These are phyloP conservation scores for Ceryle rudis DNA, from an alignment of 2,797 vertebrate genomes.

Conservation along the genomic window DNA sequence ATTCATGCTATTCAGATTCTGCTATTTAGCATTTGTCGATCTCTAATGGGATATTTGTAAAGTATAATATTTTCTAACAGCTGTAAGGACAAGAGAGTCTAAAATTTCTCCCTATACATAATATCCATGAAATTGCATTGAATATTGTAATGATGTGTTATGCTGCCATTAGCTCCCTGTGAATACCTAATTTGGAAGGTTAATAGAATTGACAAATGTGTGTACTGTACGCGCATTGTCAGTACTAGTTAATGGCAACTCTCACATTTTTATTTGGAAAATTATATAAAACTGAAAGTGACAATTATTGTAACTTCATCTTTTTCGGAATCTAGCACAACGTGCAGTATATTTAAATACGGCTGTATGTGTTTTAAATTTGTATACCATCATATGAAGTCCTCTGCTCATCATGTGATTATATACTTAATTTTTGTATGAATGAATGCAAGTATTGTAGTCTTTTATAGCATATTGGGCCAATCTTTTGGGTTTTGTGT, in stretches of 20 bases:
- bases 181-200: conserved; percentile 79
- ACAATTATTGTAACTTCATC: conserved; percentile 55
- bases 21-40: conserved; percentile 64
- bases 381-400: conserved; percentile 43
- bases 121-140: conserved; percentile 76
- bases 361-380: conserved; percentile 60
- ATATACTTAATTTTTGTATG: conserved; percentile 43
- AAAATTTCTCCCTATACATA: conserved; percentile 69
- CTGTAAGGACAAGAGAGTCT: conserved; percentile 75
- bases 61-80: conserved; percentile 76
- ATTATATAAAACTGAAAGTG: conserved; percentile 63
- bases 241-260: conserved; percentile 70
- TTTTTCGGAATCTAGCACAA: conserved; percentile 51
- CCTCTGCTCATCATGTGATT: conserved; percentile 40
- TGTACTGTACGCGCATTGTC: conserved; percentile 48
- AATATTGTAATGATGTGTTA: conserved; percentile 76
- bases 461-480: not conserved
- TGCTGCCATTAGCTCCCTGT: conserved; percentile 70
- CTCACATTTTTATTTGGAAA: conserved; percentile 72
- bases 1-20: conserved; percentile 60
- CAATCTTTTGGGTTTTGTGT: not conserved
- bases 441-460: not conserved
- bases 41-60: conserved; percentile 69
- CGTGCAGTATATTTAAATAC: conserved; percentile 65
- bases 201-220: conserved; percentile 78